A percentile compares a stretch with the other conserved stretches of the same genome.
Conservation (phyloP, 2,797 vertebrate species). For the Phyllotis vaccarum region DNA sequence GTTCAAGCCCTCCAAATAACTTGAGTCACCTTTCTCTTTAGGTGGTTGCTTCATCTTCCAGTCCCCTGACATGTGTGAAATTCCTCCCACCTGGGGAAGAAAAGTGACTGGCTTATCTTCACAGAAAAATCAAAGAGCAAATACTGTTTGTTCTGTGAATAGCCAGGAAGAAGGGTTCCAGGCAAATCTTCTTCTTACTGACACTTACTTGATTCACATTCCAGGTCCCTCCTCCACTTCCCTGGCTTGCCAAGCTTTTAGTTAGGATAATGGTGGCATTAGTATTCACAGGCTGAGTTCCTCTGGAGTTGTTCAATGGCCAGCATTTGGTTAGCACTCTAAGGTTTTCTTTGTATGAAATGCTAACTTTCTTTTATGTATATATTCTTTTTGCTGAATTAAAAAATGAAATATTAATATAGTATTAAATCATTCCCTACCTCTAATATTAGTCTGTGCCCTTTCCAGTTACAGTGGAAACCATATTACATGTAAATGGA, state of each 20-base stretch:
- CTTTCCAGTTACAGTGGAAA: background rate
- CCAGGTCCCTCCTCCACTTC: background rate
- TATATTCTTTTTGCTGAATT: background rate
- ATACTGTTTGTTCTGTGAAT: background rate
- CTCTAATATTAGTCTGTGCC: background rate
- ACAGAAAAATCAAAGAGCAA: background rate
- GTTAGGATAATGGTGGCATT: background rate
- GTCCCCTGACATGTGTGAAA: slow-evolving; percentile 34
- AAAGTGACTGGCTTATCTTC: slow-evolving; percentile 33
- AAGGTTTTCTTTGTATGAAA: slow-evolving; percentile 43
- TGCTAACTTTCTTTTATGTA: slow-evolving; percentile 5
- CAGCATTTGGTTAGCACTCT: background rate
- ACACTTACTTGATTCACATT: background rate
- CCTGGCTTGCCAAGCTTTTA: background rate
- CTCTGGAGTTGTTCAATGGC: background rate
- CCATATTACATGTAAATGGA: background rate
- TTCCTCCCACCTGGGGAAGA: background rate
- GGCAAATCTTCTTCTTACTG: background rate
- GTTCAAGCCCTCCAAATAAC: slow-evolving; percentile 5
- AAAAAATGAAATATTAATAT: slow-evolving; percentile 13
- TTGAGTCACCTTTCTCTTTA: background rate
- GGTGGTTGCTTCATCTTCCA: slow-evolving; percentile 11
- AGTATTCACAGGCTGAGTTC: background rate
- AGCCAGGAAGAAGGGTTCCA: background rate
- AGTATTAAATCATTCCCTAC: slow-evolving; percentile 30